phyloP scores from a whole-genome alignment of 2,113 vertebrate genomes.

The Urocitellus parryii region DNA sequence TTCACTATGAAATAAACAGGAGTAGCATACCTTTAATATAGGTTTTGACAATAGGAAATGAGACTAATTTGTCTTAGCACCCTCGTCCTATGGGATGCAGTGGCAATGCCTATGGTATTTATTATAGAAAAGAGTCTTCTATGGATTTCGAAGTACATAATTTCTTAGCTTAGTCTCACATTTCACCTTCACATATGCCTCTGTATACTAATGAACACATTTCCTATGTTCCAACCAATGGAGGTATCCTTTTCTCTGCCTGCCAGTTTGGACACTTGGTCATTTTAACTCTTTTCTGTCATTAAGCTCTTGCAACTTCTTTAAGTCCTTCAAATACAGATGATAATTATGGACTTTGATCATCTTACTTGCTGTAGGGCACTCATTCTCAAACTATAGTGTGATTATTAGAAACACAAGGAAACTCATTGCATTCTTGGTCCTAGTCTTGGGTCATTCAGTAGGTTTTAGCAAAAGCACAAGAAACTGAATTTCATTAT shows the following conservation, averaged over 20 bases:
- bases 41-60: slow-evolving; percentile 75
- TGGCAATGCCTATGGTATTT: slow-evolving; percentile 56
- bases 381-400: background rate
- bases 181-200: slow-evolving; percentile 39
- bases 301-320: slow-evolving; percentile 43
- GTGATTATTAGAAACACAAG: background rate
- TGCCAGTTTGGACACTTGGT: background rate
- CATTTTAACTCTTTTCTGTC: background rate
- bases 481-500: slow-evolving; percentile 47
- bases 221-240: background rate
- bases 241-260: background rate
- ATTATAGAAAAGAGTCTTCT: background rate
- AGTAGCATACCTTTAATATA: slow-evolving; percentile 67
- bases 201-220: background rate
- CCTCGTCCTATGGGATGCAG: background rate
- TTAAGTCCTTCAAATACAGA: background rate
- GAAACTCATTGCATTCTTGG: background rate
- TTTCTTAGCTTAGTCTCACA: slow-evolving; percentile 26
- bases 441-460: background rate
- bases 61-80: slow-evolving; percentile 60
- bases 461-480: background rate
- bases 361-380: background rate
- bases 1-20: slow-evolving; percentile 69
- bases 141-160: slow-evolving; percentile 37
- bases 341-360: background rate